A percentile compares a stretch with the other conserved stretches of the same genome.
Conservation (phyloP, 2,888 invertebrate species). For the Nemapogon koenigi region DNA sequence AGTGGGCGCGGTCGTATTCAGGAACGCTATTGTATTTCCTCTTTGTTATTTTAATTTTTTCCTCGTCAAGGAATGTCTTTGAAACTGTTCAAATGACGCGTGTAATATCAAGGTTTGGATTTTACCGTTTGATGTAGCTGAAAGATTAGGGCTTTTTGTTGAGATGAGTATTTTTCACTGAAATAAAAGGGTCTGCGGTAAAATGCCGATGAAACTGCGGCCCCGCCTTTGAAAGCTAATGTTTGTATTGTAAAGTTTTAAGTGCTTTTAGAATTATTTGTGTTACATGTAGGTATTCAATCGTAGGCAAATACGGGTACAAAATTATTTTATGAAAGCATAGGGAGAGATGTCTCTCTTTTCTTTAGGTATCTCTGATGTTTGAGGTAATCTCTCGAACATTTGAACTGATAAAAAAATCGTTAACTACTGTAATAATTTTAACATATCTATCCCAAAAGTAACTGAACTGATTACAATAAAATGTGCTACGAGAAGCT, state of each 20-base stretch:
- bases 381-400: no score
- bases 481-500: no score
- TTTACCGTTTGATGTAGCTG: conserved; percentile 47
- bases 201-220: conserved; percentile 13
- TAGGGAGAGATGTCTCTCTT: no score
- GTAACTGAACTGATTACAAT: no score
- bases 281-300: no score
- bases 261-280: conserved; percentile 1
- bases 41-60: conserved; percentile 61
- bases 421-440: no score
- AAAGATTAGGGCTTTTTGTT: conserved; percentile 51
- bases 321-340: no score
- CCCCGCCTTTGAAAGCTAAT: conserved; percentile 4
- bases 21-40: conserved; percentile 30
- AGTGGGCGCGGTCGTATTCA: conserved; percentile 22
- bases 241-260: neutral
- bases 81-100: conserved; percentile 60
- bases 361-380: no score
- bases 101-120: conserved; percentile 55
- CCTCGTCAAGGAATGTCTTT: conserved; percentile 54
- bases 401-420: no score
- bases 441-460: no score
- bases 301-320: no score
- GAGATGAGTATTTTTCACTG: conserved; percentile 49
- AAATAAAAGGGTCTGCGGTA: conserved; percentile 28